A percentile compares a stretch with the other conserved stretches of the same genome.
Conservation (phyloP, 2,888 invertebrate genomes). For the Miltochrista miniata region DNA sequence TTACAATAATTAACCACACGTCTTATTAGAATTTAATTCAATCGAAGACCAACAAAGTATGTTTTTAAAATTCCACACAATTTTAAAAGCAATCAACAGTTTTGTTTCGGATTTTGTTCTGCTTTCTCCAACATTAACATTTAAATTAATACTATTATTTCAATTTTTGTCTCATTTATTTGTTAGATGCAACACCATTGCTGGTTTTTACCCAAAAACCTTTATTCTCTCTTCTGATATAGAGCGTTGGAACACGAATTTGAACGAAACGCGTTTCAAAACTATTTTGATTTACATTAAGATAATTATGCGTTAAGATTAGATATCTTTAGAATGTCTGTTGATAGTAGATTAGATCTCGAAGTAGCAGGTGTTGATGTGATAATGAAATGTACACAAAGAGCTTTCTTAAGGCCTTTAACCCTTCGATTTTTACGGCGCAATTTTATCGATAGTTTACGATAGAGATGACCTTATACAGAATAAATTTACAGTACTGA, state of each 20-base stretch:
- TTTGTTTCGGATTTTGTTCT: slow-evolving; percentile 24
- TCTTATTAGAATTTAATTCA: slow-evolving; percentile 19
- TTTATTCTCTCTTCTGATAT: not conserved
- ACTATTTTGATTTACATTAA: slow-evolving; percentile 43
- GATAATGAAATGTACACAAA: slow-evolving; percentile 43
- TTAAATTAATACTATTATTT: slow-evolving; percentile 31
- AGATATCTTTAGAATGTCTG: slow-evolving; percentile 28
- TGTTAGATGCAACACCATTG: slow-evolving; percentile 6
- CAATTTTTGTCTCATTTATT: slow-evolving; percentile 6
- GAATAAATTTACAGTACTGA: not conserved
- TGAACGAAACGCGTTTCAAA: slow-evolving; percentile 39
- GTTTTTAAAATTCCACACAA: not conserved
- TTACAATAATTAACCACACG: slow-evolving; percentile 19
- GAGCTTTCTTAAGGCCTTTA: slow-evolving; percentile 29
- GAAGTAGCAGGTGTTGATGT: slow-evolving; percentile 42
- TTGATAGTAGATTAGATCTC: slow-evolving; percentile 45
- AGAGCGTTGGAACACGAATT: slow-evolving; percentile 8
- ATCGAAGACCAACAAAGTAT: slow-evolving; percentile 13
- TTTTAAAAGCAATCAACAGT: slow-evolving; percentile 19
- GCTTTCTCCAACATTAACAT: slow-evolving; percentile 33
- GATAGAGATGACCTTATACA: not conserved
- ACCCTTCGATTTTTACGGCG: slow-evolving; percentile 41
- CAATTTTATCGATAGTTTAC: slow-evolving; percentile 46
- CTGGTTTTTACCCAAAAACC: not conserved
- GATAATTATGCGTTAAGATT: slow-evolving; percentile 39